Evolutionary conservation across 2,888 invertebrate genomes (phyloP).

Genomic region (Chymomyza caudatula): DNA sequence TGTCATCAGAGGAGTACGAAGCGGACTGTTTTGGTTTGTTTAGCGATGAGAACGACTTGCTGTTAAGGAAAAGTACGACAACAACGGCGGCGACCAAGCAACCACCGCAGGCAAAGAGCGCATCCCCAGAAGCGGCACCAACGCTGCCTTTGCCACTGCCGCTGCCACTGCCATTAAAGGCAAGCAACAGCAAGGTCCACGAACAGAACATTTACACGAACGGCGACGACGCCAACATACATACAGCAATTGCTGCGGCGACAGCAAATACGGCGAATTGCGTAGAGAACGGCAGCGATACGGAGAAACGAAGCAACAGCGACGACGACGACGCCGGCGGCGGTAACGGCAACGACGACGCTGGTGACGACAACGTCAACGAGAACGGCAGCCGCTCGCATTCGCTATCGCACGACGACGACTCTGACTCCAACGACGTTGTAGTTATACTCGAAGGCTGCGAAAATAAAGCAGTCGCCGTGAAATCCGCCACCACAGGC

Average conservation of each 20-base stretch:
- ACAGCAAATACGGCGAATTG: constrained; percentile 49
- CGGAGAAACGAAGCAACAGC: constrained; percentile 51
- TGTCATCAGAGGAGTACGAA: constrained; percentile 98
- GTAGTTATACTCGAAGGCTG: constrained; percentile 60
- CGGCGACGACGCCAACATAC: constrained; percentile 19
- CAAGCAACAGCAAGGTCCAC: constrained; percentile 47
- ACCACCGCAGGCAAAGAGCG: constrained; percentile 40
- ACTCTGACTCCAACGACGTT: constrained; percentile 51
- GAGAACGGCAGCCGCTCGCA: constrained; percentile 30
- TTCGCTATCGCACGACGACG: too few species aligned
- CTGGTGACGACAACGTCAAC: constrained; percentile 29
- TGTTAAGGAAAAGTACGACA: constrained; percentile 90
- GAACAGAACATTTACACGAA: constrained; percentile 26
- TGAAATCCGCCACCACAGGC: constrained; percentile 19
- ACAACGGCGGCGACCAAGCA: constrained; percentile 92
- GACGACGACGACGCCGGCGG: constrained; percentile 21
- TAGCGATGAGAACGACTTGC: constrained; percentile 88
- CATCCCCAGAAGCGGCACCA: neutral
- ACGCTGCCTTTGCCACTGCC: constrained; percentile 21
- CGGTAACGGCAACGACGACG: constrained; percentile 13
- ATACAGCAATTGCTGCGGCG: constrained; percentile 46
- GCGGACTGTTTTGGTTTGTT: constrained; percentile 95
- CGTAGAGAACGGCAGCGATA: constrained; percentile 47
- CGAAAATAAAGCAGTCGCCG: constrained; percentile 8
- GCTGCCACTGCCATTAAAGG: constrained; percentile 46